phyloP scores from a whole-genome alignment of 2,113 vertebrate species.

The Scomber colias region DNA sequence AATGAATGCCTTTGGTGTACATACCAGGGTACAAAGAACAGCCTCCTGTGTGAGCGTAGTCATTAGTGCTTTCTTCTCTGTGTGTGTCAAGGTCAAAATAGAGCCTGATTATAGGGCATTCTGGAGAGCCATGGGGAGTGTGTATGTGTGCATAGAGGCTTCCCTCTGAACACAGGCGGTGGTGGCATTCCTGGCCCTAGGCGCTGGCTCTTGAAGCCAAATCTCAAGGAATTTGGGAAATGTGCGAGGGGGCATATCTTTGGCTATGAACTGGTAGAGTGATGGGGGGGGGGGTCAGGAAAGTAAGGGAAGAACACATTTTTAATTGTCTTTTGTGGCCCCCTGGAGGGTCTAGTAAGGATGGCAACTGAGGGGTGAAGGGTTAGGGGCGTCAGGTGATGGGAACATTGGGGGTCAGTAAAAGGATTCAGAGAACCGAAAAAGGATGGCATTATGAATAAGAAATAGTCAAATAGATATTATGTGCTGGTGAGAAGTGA shows the following conservation, averaged over 20 bases:
- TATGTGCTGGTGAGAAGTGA: background rate
- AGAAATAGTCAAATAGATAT: background rate
- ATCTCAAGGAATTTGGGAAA: constrained; percentile 84
- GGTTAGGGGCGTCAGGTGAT: background rate
- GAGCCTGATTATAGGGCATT: constrained; percentile 82
- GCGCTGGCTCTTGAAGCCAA: constrained; percentile 80
- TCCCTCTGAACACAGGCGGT: constrained; percentile 76
- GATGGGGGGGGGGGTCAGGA: constrained; percentile 36
- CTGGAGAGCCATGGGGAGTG: constrained; percentile 61
- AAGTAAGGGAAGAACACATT: background rate
- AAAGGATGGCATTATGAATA: background rate
- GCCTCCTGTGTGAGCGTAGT: constrained; percentile 74
- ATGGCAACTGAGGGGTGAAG: constrained; percentile 31
- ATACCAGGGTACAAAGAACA: constrained; percentile 72
- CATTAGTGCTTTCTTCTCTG: constrained; percentile 80
- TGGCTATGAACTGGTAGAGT: constrained; percentile 66
- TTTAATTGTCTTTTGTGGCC: constrained; percentile 52
- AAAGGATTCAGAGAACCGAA: background rate
- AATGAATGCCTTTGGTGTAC: constrained; percentile 75
- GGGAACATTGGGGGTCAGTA: background rate
- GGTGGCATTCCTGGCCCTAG: constrained; percentile 81
- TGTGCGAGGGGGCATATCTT: constrained; percentile 76
- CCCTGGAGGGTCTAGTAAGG: constrained; percentile 57
- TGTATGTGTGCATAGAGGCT: constrained; percentile 57
- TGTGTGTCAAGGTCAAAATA: constrained; percentile 84